These are phyloP conservation scores for Coronaproctus castanopsis DNA, from an alignment of 2,888 invertebrate genomes.

Conservation along the genomic window DNA sequence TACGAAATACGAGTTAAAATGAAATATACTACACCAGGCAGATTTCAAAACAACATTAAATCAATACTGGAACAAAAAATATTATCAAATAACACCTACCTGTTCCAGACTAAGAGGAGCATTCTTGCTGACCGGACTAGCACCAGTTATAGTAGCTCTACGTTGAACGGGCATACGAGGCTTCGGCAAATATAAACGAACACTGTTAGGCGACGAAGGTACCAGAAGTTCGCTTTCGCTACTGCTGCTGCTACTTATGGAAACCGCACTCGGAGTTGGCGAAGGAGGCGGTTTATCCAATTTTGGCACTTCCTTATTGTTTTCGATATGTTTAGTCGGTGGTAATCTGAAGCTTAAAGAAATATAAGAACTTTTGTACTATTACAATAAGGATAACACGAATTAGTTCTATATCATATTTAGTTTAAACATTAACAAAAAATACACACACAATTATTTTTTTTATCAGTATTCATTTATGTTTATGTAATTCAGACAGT, in stretches of 20 bases:
- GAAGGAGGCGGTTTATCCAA: constrained; percentile 6
- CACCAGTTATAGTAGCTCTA: constrained; percentile 73
- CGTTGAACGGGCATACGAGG: constrained; percentile 55
- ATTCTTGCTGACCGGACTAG: constrained; percentile 41
- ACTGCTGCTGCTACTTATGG: constrained; percentile 15
- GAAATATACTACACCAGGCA: too few species aligned
- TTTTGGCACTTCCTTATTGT: neutral
- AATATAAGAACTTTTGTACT: too few species aligned
- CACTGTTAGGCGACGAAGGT: constrained; percentile 23
- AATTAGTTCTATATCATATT: too few species aligned
- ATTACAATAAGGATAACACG: too few species aligned
- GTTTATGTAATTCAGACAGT: too few species aligned
- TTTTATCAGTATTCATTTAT: too few species aligned
- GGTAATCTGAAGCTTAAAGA: neutral
- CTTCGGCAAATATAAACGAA: constrained; percentile 49
- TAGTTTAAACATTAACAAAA: too few species aligned
- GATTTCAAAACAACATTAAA: too few species aligned
- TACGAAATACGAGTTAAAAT: too few species aligned
- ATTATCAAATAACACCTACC: too few species aligned
- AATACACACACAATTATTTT: too few species aligned
- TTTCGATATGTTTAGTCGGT: neutral
- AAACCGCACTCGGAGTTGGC: constrained; percentile 8
- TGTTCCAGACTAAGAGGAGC: constrained; percentile 46
- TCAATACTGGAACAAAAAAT: too few species aligned
- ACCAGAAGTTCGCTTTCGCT: constrained; percentile 17